Evolutionary conservation across 2,888 invertebrate genomes (phyloP).

Genomic region (Ptychoptera contaminata): DNA sequence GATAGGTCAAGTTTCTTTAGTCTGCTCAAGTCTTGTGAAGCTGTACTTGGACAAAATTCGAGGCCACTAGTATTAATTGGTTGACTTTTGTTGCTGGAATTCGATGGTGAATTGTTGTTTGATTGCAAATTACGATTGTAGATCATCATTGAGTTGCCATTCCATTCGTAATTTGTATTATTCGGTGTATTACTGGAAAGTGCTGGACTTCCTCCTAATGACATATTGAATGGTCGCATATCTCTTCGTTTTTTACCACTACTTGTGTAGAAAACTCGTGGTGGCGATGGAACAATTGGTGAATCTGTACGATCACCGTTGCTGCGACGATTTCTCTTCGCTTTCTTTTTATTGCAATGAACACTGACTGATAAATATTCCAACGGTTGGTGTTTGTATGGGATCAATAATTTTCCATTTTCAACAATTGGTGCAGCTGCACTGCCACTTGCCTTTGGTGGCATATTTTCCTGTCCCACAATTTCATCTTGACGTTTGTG

Average conservation of each 20-base stretch:
- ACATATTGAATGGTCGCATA: conserved; percentile 36
- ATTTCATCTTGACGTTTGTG: conserved; percentile 26
- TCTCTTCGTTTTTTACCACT: conserved; percentile 39
- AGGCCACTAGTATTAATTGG: conserved; percentile 26
- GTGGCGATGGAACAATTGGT: conserved; percentile 49
- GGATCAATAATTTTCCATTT: conserved; percentile 38
- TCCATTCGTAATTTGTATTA: conserved; percentile 36
- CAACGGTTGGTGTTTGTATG: conserved; percentile 53
- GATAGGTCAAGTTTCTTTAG: conserved; percentile 66
- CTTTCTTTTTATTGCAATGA: conserved; percentile 53
- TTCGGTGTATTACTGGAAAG: conserved; percentile 9
- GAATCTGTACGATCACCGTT: conserved; percentile 47
- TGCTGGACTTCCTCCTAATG: conserved; percentile 10
- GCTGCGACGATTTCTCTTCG: conserved; percentile 46
- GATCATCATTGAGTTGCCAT: conserved; percentile 53
- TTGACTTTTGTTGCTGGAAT: conserved; percentile 35
- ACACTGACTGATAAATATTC: conserved; percentile 55
- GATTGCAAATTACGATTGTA: conserved; percentile 42
- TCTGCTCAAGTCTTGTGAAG: conserved; percentile 69
- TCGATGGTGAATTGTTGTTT: conserved; percentile 33
- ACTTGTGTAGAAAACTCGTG: conserved; percentile 44
- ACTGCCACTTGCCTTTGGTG: conserved; percentile 15
- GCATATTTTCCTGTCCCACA: conserved; percentile 26
- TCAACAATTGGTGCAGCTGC: conserved; percentile 19
- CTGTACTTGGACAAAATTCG: conserved; percentile 49